A percentile compares a stretch with the other conserved stretches of the same genome.
Conservation (phyloP, 2,113 vertebrate species). For the Lonchura striata region DNA sequence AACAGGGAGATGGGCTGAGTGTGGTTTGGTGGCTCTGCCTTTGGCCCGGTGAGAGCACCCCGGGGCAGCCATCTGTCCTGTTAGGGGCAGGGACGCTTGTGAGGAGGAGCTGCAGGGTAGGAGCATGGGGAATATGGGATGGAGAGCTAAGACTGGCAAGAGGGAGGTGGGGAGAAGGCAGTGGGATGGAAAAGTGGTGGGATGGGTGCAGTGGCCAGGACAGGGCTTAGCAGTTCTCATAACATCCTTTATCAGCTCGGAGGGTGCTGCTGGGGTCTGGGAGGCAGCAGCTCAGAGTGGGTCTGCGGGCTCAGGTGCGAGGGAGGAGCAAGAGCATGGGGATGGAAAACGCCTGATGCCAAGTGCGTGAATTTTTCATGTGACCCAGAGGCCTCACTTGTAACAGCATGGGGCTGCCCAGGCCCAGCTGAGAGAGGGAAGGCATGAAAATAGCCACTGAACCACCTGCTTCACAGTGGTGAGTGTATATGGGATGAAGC, state of each 20-base stretch:
- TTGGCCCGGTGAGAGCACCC: not conserved
- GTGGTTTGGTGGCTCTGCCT: not conserved
- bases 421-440: constrained; percentile 22
- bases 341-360: not conserved
- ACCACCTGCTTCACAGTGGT: constrained; percentile 47
- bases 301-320: not conserved
- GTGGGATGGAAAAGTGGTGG: not conserved
- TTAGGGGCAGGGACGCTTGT: not conserved
- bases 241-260: not conserved
- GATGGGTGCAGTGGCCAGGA: not conserved
- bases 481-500: constrained; percentile 44
- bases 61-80: rapidly evolving
- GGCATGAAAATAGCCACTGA: constrained; percentile 21
- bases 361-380: constrained; percentile 5
- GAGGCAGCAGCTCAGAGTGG: rapidly evolving
- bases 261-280: not conserved
- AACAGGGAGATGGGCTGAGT: not conserved
- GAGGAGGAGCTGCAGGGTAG: not conserved
- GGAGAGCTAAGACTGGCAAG: not conserved
- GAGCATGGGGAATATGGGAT: rapidly evolving
- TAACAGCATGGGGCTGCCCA: not conserved
- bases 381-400: not conserved
- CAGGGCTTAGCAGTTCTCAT: not conserved
- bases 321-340: not conserved
- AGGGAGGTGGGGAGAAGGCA: not conserved